phyloP scores from a whole-genome alignment of 1,140 invertebrate species.

The Euschistus heros region DNA sequence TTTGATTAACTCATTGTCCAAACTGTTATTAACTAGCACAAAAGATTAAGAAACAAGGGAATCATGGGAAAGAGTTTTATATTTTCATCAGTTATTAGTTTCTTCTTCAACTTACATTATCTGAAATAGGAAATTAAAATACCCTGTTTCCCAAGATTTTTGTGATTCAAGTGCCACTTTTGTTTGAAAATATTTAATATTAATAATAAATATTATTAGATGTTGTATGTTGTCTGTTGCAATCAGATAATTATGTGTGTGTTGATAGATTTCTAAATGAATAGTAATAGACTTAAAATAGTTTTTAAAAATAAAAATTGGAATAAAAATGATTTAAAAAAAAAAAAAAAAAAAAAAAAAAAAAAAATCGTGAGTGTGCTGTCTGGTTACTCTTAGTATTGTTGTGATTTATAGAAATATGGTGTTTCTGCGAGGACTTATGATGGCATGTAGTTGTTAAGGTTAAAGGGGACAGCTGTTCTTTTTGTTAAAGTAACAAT shows the following conservation, averaged over 20 bases:
- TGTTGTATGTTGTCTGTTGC: slow-evolving; percentile 28
- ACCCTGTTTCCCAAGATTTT: slow-evolving; percentile 26
- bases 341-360: neutral
- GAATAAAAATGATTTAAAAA: neutral
- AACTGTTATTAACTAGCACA: neutral
- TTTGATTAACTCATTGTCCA: neutral
- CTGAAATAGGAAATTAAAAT: neutral
- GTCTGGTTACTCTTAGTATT: slow-evolving; percentile 8
- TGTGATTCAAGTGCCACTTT: slow-evolving; percentile 34
- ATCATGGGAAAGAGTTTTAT: slow-evolving; percentile 4
- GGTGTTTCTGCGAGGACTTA: slow-evolving; percentile 24
- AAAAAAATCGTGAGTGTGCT: neutral
- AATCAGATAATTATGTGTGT: slow-evolving; percentile 27
- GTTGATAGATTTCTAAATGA: slow-evolving; percentile 23
- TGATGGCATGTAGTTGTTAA: neutral
- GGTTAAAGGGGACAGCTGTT: too few relatives aligned
- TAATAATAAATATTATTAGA: slow-evolving; percentile 30
- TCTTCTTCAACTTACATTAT: neutral
- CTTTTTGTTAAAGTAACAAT: too few relatives aligned
- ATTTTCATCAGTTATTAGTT: neutral
- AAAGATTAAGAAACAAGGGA: slow-evolving; percentile 8
- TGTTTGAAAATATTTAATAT: slow-evolving; percentile 30
- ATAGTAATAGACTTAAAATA: slow-evolving; percentile 14
- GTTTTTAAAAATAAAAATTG: slow-evolving; percentile 1
- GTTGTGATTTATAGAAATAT: slow-evolving; percentile 12